These are phyloP conservation scores for Sericinus montela DNA, from an alignment of 2,888 invertebrate species.

Conservation along the genomic window DNA sequence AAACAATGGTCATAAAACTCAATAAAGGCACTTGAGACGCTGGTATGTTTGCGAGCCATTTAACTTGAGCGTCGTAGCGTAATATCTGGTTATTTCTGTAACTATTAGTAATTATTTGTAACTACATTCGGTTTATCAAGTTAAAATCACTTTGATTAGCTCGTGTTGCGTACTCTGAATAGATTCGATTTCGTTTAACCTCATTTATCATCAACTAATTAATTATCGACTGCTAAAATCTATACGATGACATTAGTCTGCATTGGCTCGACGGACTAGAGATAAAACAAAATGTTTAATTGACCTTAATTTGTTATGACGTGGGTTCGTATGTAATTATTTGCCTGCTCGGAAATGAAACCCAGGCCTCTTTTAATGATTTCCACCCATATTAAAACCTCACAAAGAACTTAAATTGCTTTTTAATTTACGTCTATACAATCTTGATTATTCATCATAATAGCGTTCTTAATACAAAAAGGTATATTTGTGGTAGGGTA, in stretches of 20 bases:
- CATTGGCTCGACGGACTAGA: conserved; percentile 17
- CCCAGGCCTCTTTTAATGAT: neutral
- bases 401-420: no score
- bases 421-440: no score
- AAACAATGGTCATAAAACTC: conserved; percentile 15
- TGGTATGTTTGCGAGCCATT: conserved; percentile 13
- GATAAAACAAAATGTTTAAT: conserved; percentile 20
- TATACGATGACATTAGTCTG: conserved; percentile 4
- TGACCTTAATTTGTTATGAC: conserved; percentile 21
- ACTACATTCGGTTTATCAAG: neutral
- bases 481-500: conserved; percentile 28
- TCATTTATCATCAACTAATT: conserved; percentile 11
- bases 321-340: conserved; percentile 1
- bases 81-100: conserved; percentile 1
- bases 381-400: no score
- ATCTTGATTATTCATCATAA: no score
- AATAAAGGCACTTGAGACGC: conserved; percentile 15
- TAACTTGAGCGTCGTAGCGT: neutral
- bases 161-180: conserved; percentile 12
- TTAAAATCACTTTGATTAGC: neutral
- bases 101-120: neutral
- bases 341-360: conserved; percentile 4
- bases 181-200: conserved; percentile 13
- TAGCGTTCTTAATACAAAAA: neutral
- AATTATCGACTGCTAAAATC: conserved; percentile 10